Conservation (phyloP, 2,888 invertebrate genomes). For the Crioceris asparagi region DNA sequence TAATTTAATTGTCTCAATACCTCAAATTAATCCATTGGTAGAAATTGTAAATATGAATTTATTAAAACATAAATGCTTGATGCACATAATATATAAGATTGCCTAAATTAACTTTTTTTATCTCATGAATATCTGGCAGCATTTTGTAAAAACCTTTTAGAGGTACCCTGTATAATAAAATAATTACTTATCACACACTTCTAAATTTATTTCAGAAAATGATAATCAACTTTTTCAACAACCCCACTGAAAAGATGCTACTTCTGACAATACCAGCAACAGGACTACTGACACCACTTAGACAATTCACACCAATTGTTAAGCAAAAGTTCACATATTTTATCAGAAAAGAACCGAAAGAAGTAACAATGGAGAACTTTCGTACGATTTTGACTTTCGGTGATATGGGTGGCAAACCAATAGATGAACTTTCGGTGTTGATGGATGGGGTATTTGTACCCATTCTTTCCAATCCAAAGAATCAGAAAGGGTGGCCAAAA, state of each 20-base stretch:
- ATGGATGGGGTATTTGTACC: conserved; percentile 66
- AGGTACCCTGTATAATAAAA: too few relatives aligned
- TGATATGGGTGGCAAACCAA: conserved; percentile 58
- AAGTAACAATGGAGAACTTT: conserved; percentile 52
- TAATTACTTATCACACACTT: conserved; percentile 3
- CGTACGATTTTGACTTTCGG: conserved; percentile 47
- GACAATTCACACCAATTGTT: conserved; percentile 48
- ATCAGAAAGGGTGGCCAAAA: conserved; percentile 63
- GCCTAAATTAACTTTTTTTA: too few relatives aligned
- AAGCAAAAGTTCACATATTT: conserved; percentile 68
- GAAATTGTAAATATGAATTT: too few relatives aligned
- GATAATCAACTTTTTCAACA: conserved; percentile 44
- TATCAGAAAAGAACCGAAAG: conserved; percentile 51
- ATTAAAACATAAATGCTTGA: too few relatives aligned
- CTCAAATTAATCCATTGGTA: too few relatives aligned
- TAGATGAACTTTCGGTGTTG: conserved; percentile 48
- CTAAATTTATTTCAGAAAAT: conserved; percentile 42
- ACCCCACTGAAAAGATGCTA: conserved; percentile 40
- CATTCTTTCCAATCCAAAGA: conserved; percentile 56
- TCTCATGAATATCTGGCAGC: too few relatives aligned
- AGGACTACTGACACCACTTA: conserved; percentile 54
- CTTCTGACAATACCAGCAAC: conserved; percentile 52
- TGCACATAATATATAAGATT: too few relatives aligned
- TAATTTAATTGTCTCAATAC: too few relatives aligned
- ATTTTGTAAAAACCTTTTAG: too few relatives aligned